Percentiles rank a stretch among this genome's conserved stretches.
Evolutionary conservation across 1,140 invertebrate species (phyloP).

Genomic region (Odontomachus brunneus): DNA sequence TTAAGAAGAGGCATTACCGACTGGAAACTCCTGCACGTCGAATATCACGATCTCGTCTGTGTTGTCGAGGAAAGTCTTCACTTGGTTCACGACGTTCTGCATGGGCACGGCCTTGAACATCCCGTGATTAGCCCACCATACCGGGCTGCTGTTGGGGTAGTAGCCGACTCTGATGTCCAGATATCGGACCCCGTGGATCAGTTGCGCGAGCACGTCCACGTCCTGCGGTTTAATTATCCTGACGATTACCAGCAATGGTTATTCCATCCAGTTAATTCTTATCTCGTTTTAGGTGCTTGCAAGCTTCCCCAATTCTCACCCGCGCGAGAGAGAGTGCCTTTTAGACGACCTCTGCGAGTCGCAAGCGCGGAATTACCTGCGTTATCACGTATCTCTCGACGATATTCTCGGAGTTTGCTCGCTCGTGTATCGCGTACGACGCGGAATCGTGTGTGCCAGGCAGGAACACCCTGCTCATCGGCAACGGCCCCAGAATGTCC

Average conservation of each 20-base stretch:
- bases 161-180: conserved; percentile 87
- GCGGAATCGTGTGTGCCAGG: conserved; percentile 89
- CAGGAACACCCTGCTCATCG: conserved; percentile 86
- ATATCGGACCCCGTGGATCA: conserved; percentile 87
- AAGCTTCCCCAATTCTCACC: no score
- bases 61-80: conserved; percentile 86
- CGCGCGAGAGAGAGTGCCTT: no score
- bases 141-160: conserved; percentile 80
- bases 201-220: conserved; percentile 86
- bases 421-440: conserved; percentile 84
- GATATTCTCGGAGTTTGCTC: conserved; percentile 78
- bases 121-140: conserved; percentile 87
- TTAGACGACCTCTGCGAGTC: no score
- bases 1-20: conserved; percentile 80
- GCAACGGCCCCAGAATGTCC: conserved; percentile 79
- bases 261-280: conserved; percentile 47
- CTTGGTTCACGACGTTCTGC: conserved; percentile 84
- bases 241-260: conserved; percentile 57
- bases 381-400: conserved; percentile 85
- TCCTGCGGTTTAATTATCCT: conserved; percentile 83
- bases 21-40: conserved; percentile 88
- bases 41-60: conserved; percentile 89
- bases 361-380: conserved; percentile 81
- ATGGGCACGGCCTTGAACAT: conserved; percentile 84
- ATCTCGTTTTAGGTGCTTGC: background rate